A percentile compares a stretch with the other conserved stretches of the same genome.
phyloP scores from a whole-genome alignment of 2,113 vertebrate species.

The Tragelaphus scriptus region DNA sequence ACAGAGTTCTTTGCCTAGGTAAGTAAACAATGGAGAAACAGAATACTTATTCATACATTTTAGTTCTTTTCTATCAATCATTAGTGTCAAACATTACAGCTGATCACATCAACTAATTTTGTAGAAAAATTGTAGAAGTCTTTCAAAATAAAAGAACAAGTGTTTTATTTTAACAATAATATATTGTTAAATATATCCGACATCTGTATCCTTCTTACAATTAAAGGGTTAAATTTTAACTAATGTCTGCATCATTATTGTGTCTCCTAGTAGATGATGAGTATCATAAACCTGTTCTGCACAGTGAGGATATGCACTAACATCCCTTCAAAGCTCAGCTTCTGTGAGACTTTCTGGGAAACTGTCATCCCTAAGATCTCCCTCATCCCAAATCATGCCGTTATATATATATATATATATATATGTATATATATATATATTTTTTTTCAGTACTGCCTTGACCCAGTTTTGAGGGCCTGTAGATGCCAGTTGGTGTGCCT shows the following conservation, averaged over 20 bases:
- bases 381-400: neutral
- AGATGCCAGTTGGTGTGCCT: neutral
- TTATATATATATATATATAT: neutral
- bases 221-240: neutral
- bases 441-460: neutral
- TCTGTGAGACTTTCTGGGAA: neutral
- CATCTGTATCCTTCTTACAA: neutral
- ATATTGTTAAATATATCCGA: neutral
- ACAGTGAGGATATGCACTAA: neutral
- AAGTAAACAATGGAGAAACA: neutral
- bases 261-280: neutral
- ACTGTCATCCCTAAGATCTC: neutral
- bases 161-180: neutral
- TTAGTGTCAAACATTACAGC: neutral
- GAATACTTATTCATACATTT: neutral
- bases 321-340: neutral
- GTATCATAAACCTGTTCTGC: neutral
- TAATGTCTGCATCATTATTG: neutral
- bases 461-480: neutral
- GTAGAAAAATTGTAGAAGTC: neutral
- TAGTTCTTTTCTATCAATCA: neutral
- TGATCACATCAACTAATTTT: slow-evolving; percentile 8
- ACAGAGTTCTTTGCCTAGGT: neutral
- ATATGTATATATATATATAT: too few relatives aligned
- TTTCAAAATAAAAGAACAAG: neutral